Evolutionary conservation across 2,797 vertebrate genomes (phyloP), one percentile per base, ranked within the genome.

Genomic region (Galaxias olidus): DNA sequence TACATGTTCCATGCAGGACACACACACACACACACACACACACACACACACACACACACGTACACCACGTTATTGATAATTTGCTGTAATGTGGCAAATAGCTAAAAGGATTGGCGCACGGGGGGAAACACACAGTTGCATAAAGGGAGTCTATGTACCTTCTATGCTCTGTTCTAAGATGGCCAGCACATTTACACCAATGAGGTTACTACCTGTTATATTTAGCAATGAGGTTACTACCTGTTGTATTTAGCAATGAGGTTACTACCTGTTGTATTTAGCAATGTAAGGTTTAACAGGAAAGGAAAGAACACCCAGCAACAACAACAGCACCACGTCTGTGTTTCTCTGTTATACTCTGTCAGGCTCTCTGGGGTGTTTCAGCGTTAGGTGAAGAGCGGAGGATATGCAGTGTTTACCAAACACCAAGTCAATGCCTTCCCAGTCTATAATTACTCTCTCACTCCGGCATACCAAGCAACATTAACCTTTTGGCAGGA

Each of bases 401-500:
- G 30, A 30, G 58, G 18, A 1, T 1, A 40, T 63, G 46, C 44
- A 64, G 14, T 12, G 70, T 61, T 59, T 52, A 66, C 59, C 50
- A 64, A 71, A 64, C 70, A 61, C 69, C 56, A 55, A 78, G 65
- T 71, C 58, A 71, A 63, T 66, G 73, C 63, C 54, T 57, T 60
- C 47, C 58, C 30, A 30, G 62, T 73, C 66, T 67, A 71, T 74
- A 81, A 81, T 85, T 76, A 83, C 78, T 74, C 72, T 65, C 71
- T 72, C 75, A 69, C 65, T 48, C 44, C 61, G 14, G 61, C 75
- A 55, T 46, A 48, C 43, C 20, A 46, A 73, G 77, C 57, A 60
- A 76, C 81, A 79, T 88, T 85, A 89, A 87, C 86, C 84, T 84
- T 82, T 79, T 85, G 77, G 60, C 82, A 72, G 8, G 10, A 42